Evolutionary conservation across 2,797 vertebrate species (phyloP), one percentile per base, ranked within the genome.

Genomic region (Hydrocynus forskahlii): DNA sequence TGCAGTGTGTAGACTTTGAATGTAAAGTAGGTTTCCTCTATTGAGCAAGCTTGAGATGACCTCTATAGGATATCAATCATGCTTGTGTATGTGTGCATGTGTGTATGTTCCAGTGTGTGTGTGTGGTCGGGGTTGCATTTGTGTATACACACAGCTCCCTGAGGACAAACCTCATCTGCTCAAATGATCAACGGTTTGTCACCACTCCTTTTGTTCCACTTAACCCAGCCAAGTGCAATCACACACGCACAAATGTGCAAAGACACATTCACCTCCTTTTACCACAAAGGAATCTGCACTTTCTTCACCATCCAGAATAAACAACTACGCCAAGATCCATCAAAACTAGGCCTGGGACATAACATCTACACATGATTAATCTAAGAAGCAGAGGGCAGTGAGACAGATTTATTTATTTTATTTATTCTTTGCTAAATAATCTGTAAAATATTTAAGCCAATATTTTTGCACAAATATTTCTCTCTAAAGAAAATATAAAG

Each of bases 41-140:
- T 45, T 45, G 43, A 45, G 6, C 43, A 45, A 45, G 43, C 63
- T 57, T 68, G 43, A 35, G 74, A 16, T 63, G 17, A 68, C 55
- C 80, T 68, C 52, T 52, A 29, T 70, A 70, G 63, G 38, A 75
- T 76, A 84, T 84, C 48, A 23, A 64, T 84, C 14, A 59, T 62
- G 29, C 35, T 17, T 50, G 55, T 17, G 14, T 35, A 29, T 60
- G 64, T 63, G 43, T 69, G 43, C 13, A 7, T 69, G 35, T 67
- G 35, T 62, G 45, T 29, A n/a, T 75, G 23, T 55, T 29, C 55
- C 29, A 57, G 59, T 71, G 50, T 63, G 57, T 63, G 43, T 64
- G 78, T 75, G 81, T 78, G 23, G 38, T 12, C 40, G 50, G 40
- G 69, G 62, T 1, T 7, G 43, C 43, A 29, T 29, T 29, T 74